Evolutionary conservation across 2,113 vertebrate genomes (phyloP).

Genomic region (Eurypyga helias): DNA sequence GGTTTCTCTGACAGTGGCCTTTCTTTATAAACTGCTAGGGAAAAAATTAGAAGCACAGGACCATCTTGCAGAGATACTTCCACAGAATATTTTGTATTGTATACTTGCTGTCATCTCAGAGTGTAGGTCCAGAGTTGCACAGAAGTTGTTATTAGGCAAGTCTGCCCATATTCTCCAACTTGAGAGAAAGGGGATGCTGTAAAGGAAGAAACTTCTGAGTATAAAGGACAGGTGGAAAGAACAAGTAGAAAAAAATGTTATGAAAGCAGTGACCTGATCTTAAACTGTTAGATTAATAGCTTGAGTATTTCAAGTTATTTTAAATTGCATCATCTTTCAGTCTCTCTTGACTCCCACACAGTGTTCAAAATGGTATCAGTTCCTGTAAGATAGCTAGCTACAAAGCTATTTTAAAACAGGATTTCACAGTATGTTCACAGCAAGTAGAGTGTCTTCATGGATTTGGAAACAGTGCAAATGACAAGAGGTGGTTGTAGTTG

Average conservation of each 20-base stretch:
- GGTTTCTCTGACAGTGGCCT: neutral
- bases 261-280: neutral
- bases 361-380: neutral
- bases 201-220: neutral
- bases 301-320: neutral
- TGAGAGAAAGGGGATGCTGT: neutral
- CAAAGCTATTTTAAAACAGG: neutral
- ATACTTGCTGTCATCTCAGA: neutral
- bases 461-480: neutral
- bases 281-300: neutral
- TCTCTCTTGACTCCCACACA: neutral
- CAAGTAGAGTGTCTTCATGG: neutral
- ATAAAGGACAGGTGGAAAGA: neutral
- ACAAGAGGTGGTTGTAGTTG: neutral
- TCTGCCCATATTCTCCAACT: neutral
- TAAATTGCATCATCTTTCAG: neutral
- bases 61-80: neutral
- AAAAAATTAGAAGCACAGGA: neutral
- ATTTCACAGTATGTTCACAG: neutral
- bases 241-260: neutral
- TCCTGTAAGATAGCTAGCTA: neutral
- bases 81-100: neutral
- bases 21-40: neutral
- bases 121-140: neutral
- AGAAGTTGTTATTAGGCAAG: neutral